Conservation (phyloP, 1,140 invertebrate genomes). For the Drosophila sturtevanti region DNA sequence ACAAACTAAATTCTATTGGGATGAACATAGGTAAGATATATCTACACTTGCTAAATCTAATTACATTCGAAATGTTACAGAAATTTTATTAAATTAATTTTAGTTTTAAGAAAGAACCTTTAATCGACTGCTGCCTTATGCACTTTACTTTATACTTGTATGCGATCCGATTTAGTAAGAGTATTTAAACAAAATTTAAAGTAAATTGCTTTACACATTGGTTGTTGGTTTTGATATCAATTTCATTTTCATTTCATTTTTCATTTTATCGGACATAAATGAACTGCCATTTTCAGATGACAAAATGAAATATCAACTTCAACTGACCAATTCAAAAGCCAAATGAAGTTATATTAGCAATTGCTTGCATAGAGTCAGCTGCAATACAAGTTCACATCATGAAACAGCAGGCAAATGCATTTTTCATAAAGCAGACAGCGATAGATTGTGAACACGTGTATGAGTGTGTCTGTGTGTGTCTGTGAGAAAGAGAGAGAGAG, state of each 20-base stretch:
- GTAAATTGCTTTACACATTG: too few relatives aligned
- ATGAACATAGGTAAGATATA: too few relatives aligned
- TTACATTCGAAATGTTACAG: too few relatives aligned
- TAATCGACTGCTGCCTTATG: too few relatives aligned
- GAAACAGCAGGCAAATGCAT: slow-evolving; percentile 69
- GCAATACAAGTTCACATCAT: slow-evolving; percentile 45
- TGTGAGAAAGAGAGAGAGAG: background rate
- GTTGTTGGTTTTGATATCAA: slow-evolving; percentile 13
- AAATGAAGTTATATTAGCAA: slow-evolving; percentile 65
- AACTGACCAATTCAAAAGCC: slow-evolving; percentile 47
- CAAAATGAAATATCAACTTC: slow-evolving; percentile 31
- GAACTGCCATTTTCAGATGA: slow-evolving; percentile 26
- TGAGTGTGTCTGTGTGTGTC: background rate
- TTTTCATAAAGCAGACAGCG: slow-evolving; percentile 75
- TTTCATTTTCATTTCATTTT: slow-evolving; percentile 26
- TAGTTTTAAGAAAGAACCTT: too few relatives aligned
- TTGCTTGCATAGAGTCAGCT: slow-evolving; percentile 10
- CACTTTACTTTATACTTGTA: too few relatives aligned
- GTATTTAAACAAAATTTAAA: too few relatives aligned
- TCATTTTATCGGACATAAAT: slow-evolving; percentile 28
- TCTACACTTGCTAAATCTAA: too few relatives aligned
- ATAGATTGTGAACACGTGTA: slow-evolving; percentile 26
- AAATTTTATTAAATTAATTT: too few relatives aligned
- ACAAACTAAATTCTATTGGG: too few relatives aligned
- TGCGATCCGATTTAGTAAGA: too few relatives aligned